Conservation (phyloP, 2,888 invertebrate genomes). For the Watsonalla binaria region DNA sequence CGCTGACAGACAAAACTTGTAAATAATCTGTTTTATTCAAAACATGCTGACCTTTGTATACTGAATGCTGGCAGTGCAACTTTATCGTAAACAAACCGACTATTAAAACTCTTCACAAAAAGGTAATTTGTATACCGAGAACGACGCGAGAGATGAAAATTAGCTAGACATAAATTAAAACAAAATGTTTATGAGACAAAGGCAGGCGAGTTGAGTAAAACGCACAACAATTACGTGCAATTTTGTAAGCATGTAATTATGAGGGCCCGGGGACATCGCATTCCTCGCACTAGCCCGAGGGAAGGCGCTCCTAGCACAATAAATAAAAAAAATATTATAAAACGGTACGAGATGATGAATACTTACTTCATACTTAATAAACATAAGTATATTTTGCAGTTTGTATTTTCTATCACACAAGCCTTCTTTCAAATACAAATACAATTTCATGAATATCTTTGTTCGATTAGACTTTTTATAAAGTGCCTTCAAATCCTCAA, state of each 20-base stretch:
- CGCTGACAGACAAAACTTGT: slow-evolving; percentile 39
- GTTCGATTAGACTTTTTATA: no score
- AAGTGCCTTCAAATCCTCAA: no score
- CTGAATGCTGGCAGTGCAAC: slow-evolving; percentile 19
- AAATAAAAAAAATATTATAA: no score
- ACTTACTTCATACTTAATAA: neutral
- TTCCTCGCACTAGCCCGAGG: neutral
- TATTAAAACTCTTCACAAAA: slow-evolving; percentile 7
- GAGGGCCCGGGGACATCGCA: slow-evolving; percentile 41
- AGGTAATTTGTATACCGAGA: slow-evolving; percentile 5
- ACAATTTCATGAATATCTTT: no score
- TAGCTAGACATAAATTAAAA: slow-evolving; percentile 20
- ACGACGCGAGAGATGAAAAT: slow-evolving; percentile 9
- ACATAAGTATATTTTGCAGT: no score
- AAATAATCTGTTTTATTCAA: slow-evolving; percentile 41
- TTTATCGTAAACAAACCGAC: slow-evolving; percentile 12
- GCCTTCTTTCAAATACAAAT: no score
- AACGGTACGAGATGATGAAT: neutral
- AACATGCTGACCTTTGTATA: slow-evolving; percentile 46
- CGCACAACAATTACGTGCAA: slow-evolving; percentile 48
- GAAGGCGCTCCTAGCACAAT: neutral
- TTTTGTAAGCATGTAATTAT: slow-evolving; percentile 55
- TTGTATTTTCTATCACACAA: no score
- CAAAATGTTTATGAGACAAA: slow-evolving; percentile 29
- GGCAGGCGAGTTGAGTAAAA: slow-evolving; percentile 32